phyloP scores from a whole-genome alignment of 2,113 vertebrate species.

The Hypanus sabinus region DNA sequence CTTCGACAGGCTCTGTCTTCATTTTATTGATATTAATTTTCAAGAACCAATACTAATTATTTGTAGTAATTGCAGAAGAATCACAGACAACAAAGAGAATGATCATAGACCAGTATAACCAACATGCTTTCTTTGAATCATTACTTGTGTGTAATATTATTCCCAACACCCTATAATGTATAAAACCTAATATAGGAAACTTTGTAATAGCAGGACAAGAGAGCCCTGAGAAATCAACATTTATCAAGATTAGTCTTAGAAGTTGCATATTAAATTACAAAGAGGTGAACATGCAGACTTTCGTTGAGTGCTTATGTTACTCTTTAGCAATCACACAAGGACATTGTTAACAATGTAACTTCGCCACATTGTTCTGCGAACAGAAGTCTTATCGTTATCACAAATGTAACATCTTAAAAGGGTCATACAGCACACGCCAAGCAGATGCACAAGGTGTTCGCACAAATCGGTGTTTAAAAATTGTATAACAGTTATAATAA shows the following conservation, averaged over 20 bases:
- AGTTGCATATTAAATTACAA: conserved; percentile 33
- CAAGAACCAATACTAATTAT: conserved; percentile 24
- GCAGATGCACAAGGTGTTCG: conserved; percentile 1
- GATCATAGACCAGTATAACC: conserved; percentile 20
- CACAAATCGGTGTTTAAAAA: conserved; percentile 17
- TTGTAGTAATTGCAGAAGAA: conserved; percentile 18
- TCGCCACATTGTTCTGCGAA: neutral
- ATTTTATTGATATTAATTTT: conserved; percentile 28
- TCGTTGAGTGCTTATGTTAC: neutral
- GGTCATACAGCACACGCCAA: neutral
- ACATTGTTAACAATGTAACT: neutral
- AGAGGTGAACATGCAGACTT: conserved; percentile 28
- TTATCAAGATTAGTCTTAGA: conserved; percentile 24
- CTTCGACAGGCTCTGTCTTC: conserved; percentile 19
- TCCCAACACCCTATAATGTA: conserved; percentile 6
- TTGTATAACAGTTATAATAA: conserved; percentile 1
- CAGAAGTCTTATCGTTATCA: conserved; percentile 12
- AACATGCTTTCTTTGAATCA: conserved; percentile 37
- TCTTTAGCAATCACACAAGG: conserved; percentile 1
- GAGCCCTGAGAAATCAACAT: conserved; percentile 26
- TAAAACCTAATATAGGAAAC: conserved; percentile 35
- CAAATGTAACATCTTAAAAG: conserved; percentile 20
- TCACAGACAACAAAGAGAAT: conserved; percentile 34
- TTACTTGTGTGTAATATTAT: conserved; percentile 33
- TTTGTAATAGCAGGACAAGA: conserved; percentile 28